Evolutionary conservation across 2,797 vertebrate genomes (phyloP).

Genomic region (Bucorvus abyssinicus): DNA sequence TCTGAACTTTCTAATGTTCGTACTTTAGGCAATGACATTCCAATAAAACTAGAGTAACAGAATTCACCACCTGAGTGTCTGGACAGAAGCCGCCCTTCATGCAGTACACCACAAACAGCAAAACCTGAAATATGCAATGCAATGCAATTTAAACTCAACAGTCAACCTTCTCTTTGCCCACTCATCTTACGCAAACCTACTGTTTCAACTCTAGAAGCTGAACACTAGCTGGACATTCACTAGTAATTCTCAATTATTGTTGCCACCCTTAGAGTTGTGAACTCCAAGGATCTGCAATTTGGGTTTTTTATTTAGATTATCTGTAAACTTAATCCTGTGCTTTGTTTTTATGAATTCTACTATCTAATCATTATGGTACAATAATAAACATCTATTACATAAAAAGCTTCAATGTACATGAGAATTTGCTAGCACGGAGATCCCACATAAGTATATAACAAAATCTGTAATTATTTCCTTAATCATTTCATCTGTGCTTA

Average conservation of each 20-base stretch:
- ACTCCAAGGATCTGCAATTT: not conserved
- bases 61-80: not conserved
- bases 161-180: not conserved
- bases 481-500: not conserved
- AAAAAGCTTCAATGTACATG: not conserved
- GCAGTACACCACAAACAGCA: not conserved
- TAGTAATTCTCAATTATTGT: not conserved
- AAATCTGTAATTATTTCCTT: not conserved
- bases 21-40: not conserved
- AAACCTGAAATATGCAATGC: not conserved
- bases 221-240: not conserved
- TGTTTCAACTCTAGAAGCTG: not conserved
- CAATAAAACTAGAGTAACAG: not conserved
- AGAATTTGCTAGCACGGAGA: not conserved
- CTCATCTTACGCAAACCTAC: not conserved
- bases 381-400: not conserved
- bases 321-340: not conserved
- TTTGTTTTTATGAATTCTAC: not conserved
- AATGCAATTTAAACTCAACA: not conserved
- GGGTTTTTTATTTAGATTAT: not conserved
- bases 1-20: not conserved
- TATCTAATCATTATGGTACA: not conserved
- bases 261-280: not conserved
- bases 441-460: not conserved
- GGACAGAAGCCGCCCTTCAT: not conserved